phyloP scores from a whole-genome alignment of 2,113 vertebrate genomes.

The Eulemur macaco region DNA sequence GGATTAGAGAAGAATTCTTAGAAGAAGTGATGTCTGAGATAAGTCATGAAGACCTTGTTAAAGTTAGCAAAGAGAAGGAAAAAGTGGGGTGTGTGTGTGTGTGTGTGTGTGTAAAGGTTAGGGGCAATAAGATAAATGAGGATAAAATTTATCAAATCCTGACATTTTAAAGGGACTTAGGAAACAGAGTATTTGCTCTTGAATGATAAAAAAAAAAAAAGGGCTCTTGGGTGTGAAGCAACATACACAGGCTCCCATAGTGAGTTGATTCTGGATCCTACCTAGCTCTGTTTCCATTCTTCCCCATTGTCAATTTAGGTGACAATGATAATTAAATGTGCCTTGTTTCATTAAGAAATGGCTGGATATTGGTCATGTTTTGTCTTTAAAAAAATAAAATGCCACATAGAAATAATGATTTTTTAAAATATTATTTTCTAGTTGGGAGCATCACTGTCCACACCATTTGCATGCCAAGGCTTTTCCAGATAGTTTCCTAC shows the following conservation, averaged over 20 bases:
- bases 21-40: neutral
- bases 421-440: conserved; percentile 24
- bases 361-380: neutral
- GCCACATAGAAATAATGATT: neutral
- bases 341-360: neutral
- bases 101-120: no score
- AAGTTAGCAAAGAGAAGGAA: neutral
- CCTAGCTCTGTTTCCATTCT: neutral
- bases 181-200: neutral
- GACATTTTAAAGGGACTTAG: neutral
- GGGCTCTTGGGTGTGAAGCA: neutral
- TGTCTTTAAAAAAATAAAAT: conserved; percentile 2
- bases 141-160: neutral
- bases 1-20: conserved; percentile 11
- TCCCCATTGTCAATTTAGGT: neutral
- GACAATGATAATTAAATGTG: neutral
- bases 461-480: neutral
- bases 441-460: neutral
- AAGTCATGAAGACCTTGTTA: neutral
- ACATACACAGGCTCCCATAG: neutral
- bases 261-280: neutral
- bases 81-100: neutral
- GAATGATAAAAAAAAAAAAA: neutral
- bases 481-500: neutral
- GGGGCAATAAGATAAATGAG: neutral